phyloP scores from a whole-genome alignment of 2,113 vertebrate species.

The Isurus oxyrinchus region DNA sequence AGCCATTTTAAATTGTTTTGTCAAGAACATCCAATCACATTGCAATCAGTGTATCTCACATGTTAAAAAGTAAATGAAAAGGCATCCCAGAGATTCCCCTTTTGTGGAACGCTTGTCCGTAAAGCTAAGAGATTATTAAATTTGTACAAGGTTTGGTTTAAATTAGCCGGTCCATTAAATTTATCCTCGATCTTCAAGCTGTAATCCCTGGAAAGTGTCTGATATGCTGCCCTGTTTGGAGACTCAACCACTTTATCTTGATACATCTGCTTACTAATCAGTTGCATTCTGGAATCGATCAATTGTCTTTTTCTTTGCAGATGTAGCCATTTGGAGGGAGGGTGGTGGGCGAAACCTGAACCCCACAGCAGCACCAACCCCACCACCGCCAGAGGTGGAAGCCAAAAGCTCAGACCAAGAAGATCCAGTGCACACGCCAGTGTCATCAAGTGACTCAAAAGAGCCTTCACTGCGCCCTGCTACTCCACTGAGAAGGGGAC shows the following conservation, averaged over 20 bases:
- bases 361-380: constrained; percentile 72
- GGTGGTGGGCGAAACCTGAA: constrained; percentile 95
- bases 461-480: constrained; percentile 84
- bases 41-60: background rate
- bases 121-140: background rate
- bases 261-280: background rate
- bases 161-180: background rate
- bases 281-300: background rate
- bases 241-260: background rate
- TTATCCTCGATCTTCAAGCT: background rate
- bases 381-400: constrained; percentile 80
- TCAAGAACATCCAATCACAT: background rate
- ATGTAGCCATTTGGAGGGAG: constrained; percentile 99
- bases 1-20: background rate
- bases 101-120: background rate
- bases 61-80: background rate
- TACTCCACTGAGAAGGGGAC: constrained; percentile 75
- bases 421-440: constrained; percentile 69
- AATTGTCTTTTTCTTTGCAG: constrained; percentile 52
- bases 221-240: background rate
- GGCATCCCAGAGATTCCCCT: background rate
- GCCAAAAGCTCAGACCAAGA: constrained; percentile 64
- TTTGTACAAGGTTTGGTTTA: background rate
- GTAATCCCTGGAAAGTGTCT: background rate
- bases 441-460: constrained; percentile 67